Evolutionary conservation across 2,797 vertebrate species (phyloP).

Genomic region (Cheirogaleus major): DNA sequence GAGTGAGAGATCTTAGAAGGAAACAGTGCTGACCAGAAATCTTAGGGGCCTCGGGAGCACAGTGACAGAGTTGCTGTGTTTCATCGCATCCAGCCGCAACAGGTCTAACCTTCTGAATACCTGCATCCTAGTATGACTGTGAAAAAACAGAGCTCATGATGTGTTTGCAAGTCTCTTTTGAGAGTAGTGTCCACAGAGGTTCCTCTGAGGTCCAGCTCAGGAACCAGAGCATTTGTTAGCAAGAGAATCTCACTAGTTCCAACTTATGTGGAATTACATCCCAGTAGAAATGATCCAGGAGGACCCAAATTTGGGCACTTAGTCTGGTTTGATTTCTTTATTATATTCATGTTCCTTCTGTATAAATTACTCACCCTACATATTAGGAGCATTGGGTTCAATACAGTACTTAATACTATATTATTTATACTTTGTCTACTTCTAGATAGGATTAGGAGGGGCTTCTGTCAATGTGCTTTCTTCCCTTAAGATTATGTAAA

Average conservation of each 20-base stretch:
- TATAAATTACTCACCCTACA: not conserved
- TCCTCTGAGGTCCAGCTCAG: not conserved
- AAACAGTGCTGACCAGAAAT: not conserved
- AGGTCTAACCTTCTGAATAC: not conserved
- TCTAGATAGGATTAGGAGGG: not conserved
- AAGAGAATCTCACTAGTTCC: not conserved
- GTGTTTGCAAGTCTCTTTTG: not conserved
- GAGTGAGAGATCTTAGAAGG: not conserved
- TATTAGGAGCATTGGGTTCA: not conserved
- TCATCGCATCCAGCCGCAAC: not conserved
- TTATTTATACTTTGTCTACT: slow-evolving; percentile 6
- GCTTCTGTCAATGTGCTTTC: not conserved
- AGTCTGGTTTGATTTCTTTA: not conserved
- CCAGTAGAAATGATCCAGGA: not conserved
- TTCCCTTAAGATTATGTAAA: not conserved
- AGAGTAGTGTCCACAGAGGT: not conserved
- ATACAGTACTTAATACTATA: not conserved
- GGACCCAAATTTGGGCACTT: not conserved
- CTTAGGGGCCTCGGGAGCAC: not conserved
- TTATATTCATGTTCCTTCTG: not conserved
- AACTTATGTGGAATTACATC: not conserved
- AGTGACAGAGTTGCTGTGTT: not conserved
- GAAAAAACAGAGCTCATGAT: not conserved
- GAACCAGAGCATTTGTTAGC: not conserved
- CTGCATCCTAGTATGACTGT: not conserved